phyloP scores from a whole-genome alignment of 2,888 invertebrate genomes.

The Heterodera filipjevi region DNA sequence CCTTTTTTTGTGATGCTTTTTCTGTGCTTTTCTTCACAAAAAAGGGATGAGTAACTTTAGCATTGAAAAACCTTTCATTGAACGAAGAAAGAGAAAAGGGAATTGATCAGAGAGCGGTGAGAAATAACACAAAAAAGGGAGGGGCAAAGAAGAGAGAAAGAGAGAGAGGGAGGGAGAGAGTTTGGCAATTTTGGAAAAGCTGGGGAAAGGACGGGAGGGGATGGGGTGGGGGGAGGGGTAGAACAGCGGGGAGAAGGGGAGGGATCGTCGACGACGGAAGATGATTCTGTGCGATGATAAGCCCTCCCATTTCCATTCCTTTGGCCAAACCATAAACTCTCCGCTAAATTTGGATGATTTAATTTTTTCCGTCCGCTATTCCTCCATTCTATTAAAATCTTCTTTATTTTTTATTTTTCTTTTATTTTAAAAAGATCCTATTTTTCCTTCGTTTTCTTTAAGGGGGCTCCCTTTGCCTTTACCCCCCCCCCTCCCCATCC shows the following conservation, averaged over 20 bases:
- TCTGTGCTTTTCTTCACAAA: not conserved
- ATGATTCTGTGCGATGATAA: constrained; percentile 3
- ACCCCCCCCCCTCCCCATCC: not conserved
- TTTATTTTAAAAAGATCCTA: not conserved
- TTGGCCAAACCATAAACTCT: not conserved
- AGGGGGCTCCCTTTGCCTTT: not conserved
- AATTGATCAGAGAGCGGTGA: not conserved
- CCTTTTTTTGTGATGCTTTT: not conserved
- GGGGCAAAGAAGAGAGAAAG: not conserved
- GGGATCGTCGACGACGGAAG: not conserved
- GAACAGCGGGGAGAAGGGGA: not conserved
- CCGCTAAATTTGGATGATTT: not conserved
- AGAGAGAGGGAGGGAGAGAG: not conserved
- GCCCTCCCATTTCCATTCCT: not conserved
- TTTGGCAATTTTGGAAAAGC: not conserved
- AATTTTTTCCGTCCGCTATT: not conserved
- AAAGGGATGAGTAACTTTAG: not conserved
- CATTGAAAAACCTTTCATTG: not conserved
- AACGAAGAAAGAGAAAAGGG: not conserved
- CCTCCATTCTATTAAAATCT: not conserved
- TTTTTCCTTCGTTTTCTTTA: not conserved
- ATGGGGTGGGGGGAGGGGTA: not conserved
- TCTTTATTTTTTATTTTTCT: not conserved
- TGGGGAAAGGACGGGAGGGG: not conserved
- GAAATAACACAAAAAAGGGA: not conserved